Percentiles rank a stretch among this genome's conserved stretches.
Evolutionary conservation across 2,113 vertebrate genomes (phyloP).

Genomic region (Triplophysa dalaica): DNA sequence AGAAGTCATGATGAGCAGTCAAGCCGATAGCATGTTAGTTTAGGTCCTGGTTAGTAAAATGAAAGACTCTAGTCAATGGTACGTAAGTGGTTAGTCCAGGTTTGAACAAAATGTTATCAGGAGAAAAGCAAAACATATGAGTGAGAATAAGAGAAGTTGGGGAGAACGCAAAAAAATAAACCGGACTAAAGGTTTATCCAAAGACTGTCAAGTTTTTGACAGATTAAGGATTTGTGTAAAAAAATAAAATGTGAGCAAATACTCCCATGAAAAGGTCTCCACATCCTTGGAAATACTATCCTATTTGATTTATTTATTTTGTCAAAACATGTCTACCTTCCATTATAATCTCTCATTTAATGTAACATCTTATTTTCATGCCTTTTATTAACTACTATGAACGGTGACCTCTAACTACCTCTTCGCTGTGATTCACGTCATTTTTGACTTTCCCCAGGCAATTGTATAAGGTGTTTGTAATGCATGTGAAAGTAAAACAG

Average conservation of each 20-base stretch:
- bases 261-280: conserved; percentile 28
- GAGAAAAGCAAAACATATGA: conserved; percentile 36
- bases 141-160: conserved; percentile 33
- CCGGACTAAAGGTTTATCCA: not conserved
- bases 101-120: conserved; percentile 73
- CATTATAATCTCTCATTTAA: not conserved
- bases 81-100: conserved; percentile 88
- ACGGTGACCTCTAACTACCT: conserved; percentile 15
- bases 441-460: conserved; percentile 14
- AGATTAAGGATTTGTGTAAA: not conserved
- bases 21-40: conserved; percentile 70
- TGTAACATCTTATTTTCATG: not conserved
- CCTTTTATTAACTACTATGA: not conserved
- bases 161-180: not conserved
- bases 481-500: not conserved
- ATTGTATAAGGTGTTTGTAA: not conserved
- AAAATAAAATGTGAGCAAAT: not conserved
- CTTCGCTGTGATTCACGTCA: conserved; percentile 3
- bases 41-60: conserved; percentile 80
- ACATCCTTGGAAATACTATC: not conserved
- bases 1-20: conserved; percentile 81
- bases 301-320: not conserved
- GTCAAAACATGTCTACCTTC: not conserved
- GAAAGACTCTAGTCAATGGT: conserved; percentile 75
- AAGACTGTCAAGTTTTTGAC: not conserved